Evolutionary conservation across 2,797 vertebrate genomes (phyloP), one percentile per base, ranked within the genome.

Genomic region (Australoheros facetus): DNA sequence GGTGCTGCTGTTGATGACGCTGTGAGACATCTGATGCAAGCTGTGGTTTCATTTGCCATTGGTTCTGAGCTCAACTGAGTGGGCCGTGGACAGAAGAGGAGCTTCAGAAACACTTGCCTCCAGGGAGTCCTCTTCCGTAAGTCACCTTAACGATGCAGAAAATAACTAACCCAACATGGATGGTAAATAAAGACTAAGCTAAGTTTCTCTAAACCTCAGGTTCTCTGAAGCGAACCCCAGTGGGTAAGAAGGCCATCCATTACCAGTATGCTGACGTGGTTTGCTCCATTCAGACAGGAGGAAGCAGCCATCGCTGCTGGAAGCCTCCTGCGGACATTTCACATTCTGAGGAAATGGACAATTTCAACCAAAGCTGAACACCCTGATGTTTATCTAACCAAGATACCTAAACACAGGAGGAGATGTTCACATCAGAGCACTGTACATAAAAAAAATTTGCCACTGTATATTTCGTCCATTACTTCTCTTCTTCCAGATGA

Each of bases 61-160:
- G 91, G 93, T 6, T 93, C 92, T 6, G 89, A 94, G 77, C 82
- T 93, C 6, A 94, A 94, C 83, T 89, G 92, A 92, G 90, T 93
- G 45, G 93, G 92, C 19, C 84, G 91, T 6, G 91, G 92, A 57
- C 90, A 93, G 79, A 94, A 93, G 80, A 89, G 92, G 55, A 91
- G 92, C 75, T 94, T 94, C 81, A 86, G 90, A 73, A 92, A 89
- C 86, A 94, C 93, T 53, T 87, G 71, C 39, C 86, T 93, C 37
- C 92, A 93, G 92, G 89, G 2, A 90, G 34, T 94, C 74, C 90
- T 93, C 71, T 93, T 94, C 69, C 88, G 92, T 93, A 89, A 91
- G 93, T 79, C 58, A 39, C 58, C 34, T 60, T 60, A 3, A 60
- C 14, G 34, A 39, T 60, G 34, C 4, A 39, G 12, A 39, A 39